Evolutionary conservation across 2,888 invertebrate species (phyloP).

Genomic region (Emesis castigata): DNA sequence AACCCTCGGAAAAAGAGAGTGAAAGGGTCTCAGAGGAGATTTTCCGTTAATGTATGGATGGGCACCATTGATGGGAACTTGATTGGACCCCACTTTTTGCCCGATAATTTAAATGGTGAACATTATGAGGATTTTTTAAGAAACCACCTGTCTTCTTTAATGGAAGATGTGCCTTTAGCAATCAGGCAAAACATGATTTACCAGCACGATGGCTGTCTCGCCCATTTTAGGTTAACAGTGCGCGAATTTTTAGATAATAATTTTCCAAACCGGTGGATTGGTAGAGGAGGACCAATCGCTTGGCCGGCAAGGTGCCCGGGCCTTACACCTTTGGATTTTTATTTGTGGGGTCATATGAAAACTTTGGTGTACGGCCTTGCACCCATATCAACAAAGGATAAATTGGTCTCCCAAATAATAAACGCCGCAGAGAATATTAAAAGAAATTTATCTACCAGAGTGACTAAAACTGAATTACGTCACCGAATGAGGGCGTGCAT

Average conservation of each 20-base stretch:
- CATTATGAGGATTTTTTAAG: neutral
- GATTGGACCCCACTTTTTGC: neutral
- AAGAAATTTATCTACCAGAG: neutral
- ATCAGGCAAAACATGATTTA: neutral
- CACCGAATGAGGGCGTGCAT: no score
- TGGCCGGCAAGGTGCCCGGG: neutral
- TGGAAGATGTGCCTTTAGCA: neutral
- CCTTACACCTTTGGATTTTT: neutral
- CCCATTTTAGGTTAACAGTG: neutral
- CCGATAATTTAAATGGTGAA: neutral
- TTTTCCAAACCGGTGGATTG: neutral
- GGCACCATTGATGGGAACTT: neutral
- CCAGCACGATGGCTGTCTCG: neutral
- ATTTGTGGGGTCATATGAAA: slow-evolving; percentile 11
- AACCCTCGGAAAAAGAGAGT: neutral
- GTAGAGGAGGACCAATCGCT: neutral
- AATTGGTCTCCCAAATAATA: neutral
- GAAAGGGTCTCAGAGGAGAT: neutral
- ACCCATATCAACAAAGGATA: no score
- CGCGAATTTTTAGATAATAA: neutral
- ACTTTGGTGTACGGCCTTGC: neutral
- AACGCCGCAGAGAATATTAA: slow-evolving; percentile 68
- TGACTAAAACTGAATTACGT: slow-evolving; percentile 35
- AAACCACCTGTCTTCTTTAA: neutral
- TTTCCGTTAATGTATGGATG: neutral